Conservation (phyloP, 2,797 vertebrate species). For the Huso huso region DNA sequence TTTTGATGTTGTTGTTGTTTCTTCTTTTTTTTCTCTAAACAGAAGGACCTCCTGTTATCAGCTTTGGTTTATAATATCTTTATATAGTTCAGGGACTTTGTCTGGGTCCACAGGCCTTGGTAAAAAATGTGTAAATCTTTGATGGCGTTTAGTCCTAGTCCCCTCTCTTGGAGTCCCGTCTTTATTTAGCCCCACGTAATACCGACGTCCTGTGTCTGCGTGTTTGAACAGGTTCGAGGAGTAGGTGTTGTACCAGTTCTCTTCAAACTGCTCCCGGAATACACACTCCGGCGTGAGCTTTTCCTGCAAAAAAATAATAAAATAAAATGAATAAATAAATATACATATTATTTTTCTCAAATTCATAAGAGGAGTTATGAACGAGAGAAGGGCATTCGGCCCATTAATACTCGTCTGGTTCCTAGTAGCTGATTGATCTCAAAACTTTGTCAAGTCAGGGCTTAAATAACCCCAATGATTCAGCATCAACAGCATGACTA, state of each 20-base stretch:
- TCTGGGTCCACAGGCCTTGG: slow-evolving; percentile 94
- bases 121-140: slow-evolving; percentile 97
- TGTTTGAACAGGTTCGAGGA: slow-evolving; percentile 94
- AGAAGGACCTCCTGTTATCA: slow-evolving; percentile 79
- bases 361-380: neutral
- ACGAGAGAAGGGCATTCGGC: neutral
- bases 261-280: slow-evolving; percentile 95
- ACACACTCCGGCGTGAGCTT: slow-evolving; percentile 92
- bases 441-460: no score
- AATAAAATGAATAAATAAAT: neutral
- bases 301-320: slow-evolving; percentile 60
- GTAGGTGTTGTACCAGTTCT: slow-evolving; percentile 99
- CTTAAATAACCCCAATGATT: no score
- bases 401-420: no score
- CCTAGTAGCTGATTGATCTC: no score
- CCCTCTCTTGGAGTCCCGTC: slow-evolving; percentile 88
- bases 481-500: slow-evolving; percentile 12
- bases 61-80: slow-evolving; percentile 92
- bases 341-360: neutral
- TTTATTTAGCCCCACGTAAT: slow-evolving; percentile 94
- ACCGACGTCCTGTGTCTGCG: slow-evolving; percentile 82
- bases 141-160: slow-evolving; percentile 87
- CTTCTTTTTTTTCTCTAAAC: slow-evolving; percentile 58
- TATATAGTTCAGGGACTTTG: slow-evolving; percentile 93
- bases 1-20: neutral